phyloP scores from a whole-genome alignment of 1,140 invertebrate species.

The Drosophila kurseongensis region DNA sequence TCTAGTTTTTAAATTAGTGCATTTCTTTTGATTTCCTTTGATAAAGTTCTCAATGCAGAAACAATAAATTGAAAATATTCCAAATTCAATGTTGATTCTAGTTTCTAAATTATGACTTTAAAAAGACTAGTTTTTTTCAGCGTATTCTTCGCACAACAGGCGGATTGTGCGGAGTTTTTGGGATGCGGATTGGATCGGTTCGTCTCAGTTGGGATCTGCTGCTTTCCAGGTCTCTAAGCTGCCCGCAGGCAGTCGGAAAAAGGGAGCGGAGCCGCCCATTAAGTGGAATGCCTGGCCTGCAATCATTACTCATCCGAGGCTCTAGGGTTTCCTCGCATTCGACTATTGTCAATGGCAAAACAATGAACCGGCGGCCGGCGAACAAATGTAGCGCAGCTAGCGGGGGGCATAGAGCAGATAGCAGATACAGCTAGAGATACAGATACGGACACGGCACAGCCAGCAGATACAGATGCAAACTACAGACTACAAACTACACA shows the following conservation, averaged over 20 bases:
- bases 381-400: slow-evolving; percentile 14
- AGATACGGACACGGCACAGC: slow-evolving; percentile 9
- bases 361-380: slow-evolving; percentile 48
- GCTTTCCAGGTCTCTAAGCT: slow-evolving; percentile 48
- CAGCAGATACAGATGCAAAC: slow-evolving; percentile 40
- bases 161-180: slow-evolving; percentile 31
- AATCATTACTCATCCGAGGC: slow-evolving; percentile 78
- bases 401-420: slow-evolving; percentile 20
- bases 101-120: not conserved
- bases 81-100: too few species aligned
- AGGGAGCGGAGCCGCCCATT: slow-evolving; percentile 45
- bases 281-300: slow-evolving; percentile 67
- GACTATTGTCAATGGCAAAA: slow-evolving; percentile 71
- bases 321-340: slow-evolving; percentile 52
- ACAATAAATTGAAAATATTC: too few species aligned
- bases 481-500: slow-evolving; percentile 31
- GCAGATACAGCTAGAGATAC: slow-evolving; percentile 13
- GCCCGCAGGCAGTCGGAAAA: slow-evolving; percentile 39
- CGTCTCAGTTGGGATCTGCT: slow-evolving; percentile 40
- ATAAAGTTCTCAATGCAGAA: too few species aligned
- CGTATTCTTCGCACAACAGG: slow-evolving; percentile 47
- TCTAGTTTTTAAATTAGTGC: too few species aligned
- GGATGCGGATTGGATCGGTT: slow-evolving; percentile 44
- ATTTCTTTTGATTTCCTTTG: too few species aligned
- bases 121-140: not conserved